phyloP scores from a whole-genome alignment of 2,797 vertebrate genomes.

The Myiothlypis coronata region DNA sequence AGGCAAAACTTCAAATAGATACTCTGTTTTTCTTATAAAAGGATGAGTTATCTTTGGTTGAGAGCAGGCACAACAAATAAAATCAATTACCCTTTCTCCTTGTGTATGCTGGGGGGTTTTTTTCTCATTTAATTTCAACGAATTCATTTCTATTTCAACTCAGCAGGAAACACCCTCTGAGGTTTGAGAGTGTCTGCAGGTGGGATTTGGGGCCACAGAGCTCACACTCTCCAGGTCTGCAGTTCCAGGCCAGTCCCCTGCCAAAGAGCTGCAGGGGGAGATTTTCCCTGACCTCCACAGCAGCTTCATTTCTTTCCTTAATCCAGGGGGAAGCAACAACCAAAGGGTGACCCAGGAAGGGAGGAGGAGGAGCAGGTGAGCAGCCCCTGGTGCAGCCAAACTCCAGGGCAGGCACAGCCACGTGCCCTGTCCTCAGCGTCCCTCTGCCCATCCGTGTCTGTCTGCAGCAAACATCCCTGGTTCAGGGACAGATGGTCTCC shows the following conservation, averaged over 20 bases:
- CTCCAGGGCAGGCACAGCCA: background rate
- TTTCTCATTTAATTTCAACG: background rate
- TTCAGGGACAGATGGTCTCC: background rate
- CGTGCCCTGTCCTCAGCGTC: rapidly evolving
- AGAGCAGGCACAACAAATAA: background rate
- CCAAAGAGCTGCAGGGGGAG: background rate
- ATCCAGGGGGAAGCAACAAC: background rate
- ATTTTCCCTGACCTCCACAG: too few species aligned
- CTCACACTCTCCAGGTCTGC: background rate
- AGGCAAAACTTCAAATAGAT: background rate
- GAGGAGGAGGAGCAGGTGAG: background rate
- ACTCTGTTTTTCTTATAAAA: background rate
- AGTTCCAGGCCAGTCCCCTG: background rate
- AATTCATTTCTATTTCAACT: background rate
- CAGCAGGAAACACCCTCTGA: background rate
- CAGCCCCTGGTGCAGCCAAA: background rate
- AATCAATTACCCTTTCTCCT: background rate
- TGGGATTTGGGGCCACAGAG: background rate
- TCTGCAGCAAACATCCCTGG: background rate
- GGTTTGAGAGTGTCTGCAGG: rapidly evolving
- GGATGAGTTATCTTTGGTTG: rapidly evolving
- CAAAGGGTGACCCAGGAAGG: background rate
- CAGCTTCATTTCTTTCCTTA: background rate
- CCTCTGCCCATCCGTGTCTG: background rate
- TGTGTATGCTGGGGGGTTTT: rapidly evolving